Evolutionary conservation across 2,888 invertebrate genomes (phyloP).

Genomic region (Drosophila testacea): DNA sequence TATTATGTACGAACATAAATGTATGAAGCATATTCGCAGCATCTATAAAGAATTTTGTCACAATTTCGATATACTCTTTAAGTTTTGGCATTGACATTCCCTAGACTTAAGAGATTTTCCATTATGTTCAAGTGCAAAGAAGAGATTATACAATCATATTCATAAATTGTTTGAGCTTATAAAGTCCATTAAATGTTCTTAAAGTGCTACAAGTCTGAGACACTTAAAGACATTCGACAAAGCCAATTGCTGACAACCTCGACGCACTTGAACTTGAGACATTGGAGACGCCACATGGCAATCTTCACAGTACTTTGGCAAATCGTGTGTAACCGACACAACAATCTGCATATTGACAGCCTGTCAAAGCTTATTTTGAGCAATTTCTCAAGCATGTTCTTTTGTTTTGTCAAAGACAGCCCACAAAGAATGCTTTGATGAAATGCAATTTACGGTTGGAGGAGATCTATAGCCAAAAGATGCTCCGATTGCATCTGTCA

Average conservation of each 20-base stretch:
- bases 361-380: slow-evolving; percentile 71
- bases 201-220: slow-evolving; percentile 50
- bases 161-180: slow-evolving; percentile 35
- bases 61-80: slow-evolving; percentile 3
- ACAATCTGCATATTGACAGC: slow-evolving; percentile 80
- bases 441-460: slow-evolving; percentile 71
- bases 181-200: slow-evolving; percentile 66
- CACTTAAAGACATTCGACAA: slow-evolving; percentile 46
- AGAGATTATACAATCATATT: slow-evolving; percentile 35
- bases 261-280: slow-evolving; percentile 74
- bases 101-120: slow-evolving; percentile 18
- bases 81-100: slow-evolving; percentile 68
- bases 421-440: slow-evolving; percentile 72
- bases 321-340: slow-evolving; percentile 71
- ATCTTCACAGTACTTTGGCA: slow-evolving; percentile 37
- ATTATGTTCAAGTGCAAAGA: slow-evolving; percentile 23
- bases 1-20: background rate
- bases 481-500: slow-evolving; percentile 79
- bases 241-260: slow-evolving; percentile 56
- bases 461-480: slow-evolving; percentile 31
- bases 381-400: slow-evolving; percentile 58
- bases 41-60: background rate
- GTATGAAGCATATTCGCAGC: background rate
- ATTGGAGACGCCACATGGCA: slow-evolving; percentile 45
- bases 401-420: slow-evolving; percentile 71